Evolutionary conservation across 2,113 vertebrate genomes (phyloP).

Genomic region (Indri indri): DNA sequence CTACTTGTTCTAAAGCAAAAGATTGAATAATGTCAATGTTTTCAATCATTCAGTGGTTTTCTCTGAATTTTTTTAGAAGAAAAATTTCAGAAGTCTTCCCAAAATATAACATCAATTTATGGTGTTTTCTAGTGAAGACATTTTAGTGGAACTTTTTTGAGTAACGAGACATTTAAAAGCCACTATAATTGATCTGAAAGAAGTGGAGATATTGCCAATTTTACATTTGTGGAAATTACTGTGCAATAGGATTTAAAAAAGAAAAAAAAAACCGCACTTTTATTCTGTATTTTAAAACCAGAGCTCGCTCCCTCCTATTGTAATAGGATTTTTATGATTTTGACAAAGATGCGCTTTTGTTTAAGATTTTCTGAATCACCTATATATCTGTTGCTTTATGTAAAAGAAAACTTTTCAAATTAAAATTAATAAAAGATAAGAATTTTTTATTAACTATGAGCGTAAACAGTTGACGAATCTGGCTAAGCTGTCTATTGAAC

Average conservation of each 20-base stretch:
- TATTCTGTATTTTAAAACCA: too few relatives aligned
- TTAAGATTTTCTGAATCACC: background rate
- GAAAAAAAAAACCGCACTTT: too few relatives aligned
- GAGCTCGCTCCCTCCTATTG: too few relatives aligned
- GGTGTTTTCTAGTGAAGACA: background rate
- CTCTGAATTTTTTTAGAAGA: background rate
- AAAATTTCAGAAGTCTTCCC: background rate
- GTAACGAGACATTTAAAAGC: background rate
- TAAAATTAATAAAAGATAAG: slow-evolving; percentile 8
- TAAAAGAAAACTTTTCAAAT: background rate
- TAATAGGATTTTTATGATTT: background rate
- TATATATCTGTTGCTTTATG: background rate
- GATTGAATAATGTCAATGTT: background rate
- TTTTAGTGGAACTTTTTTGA: background rate
- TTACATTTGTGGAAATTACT: background rate
- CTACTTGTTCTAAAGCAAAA: slow-evolving; percentile 6
- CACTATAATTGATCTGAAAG: background rate
- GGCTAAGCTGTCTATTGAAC: background rate
- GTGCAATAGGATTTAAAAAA: background rate
- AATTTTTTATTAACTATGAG: background rate
- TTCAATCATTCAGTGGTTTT: background rate
- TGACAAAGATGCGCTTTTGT: background rate
- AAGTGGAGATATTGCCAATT: background rate
- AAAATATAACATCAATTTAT: background rate
- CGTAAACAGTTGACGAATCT: background rate